Base-by-base conservation (phyloP, 1,140 invertebrate genomes). In the Plectus sambesii region DNA sequence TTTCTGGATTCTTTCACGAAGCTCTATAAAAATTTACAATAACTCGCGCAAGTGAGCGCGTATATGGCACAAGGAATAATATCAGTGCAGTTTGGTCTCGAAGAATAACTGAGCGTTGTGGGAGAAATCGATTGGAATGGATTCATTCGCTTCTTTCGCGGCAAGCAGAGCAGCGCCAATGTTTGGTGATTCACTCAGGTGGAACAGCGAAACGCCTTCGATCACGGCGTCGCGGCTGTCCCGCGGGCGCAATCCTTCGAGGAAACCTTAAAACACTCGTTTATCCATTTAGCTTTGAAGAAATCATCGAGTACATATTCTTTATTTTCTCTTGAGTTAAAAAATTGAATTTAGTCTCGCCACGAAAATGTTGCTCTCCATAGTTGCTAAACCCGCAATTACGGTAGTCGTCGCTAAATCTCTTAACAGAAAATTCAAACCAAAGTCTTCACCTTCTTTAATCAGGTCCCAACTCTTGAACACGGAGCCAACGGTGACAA, bases 401-500 rank as follows among this genome's bases (percentile, higher is more conserved):
- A n/a, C n/a, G n/a, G n/a, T n/a, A n/a, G n/a, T n/a, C n/a, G n/a
- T n/a, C n/a, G n/a, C n/a, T n/a, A n/a, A n/a, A n/a, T n/a, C n/a
- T n/a, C n/a, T n/a, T 23, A 26, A 24, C 46, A 26, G 12, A 43
- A 53, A 5, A 20, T 29, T 45, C 12, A 33, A 17, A 17, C 12
- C 12, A 33, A 49, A 55, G 6, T 3, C 15, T 27, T 70, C 84
- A 70, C 84, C 84, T 8, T 77, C 68, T 63, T 82, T 75, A 41
- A 96, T 63, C 1, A 82, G 74, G 1, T 79, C 63, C 88, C 88
- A 97, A 55, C 87, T 92, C 56, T 85, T 81, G 83, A 87, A 97
- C 0, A 97, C 87, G 0, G 88, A 93, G 1, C 92, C 92, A 0
- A 94, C 85, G 67, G 87, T 90, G 0, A 93, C 80, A 0, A 96